phyloP scores from a whole-genome alignment of 1,140 invertebrate genomes.

The Conus betulinus region DNA sequence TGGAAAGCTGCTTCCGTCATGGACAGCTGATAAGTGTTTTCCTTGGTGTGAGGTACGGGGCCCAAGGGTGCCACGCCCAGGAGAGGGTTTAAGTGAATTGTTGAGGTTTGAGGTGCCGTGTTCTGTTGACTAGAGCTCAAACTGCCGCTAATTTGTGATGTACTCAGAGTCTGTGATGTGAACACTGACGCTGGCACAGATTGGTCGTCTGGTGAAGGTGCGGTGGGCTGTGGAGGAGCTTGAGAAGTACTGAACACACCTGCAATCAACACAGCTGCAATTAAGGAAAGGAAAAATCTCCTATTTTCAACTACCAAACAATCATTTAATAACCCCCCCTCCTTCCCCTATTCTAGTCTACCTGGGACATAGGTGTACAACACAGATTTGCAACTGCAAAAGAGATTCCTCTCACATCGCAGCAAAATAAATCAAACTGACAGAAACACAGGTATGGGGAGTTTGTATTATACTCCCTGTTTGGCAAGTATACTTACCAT shows the following conservation, averaged over 20 bases:
- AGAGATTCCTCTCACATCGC: too few species aligned
- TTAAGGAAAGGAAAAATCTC: not conserved
- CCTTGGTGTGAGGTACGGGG: constrained; percentile 89
- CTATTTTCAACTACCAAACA: not conserved
- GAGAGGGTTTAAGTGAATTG: constrained; percentile 81
- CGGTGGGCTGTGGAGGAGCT: constrained; percentile 52
- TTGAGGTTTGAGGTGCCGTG: constrained; percentile 78
- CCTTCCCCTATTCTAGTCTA: too few species aligned
- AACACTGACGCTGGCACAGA: constrained; percentile 40
- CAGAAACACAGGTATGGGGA: too few species aligned
- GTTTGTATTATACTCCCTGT: too few species aligned
- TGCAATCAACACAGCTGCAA: constrained; percentile 22
- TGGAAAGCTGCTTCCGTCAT: constrained; percentile 96
- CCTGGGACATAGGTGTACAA: too few species aligned
- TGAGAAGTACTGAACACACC: constrained; percentile 49
- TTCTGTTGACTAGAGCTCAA: constrained; percentile 48
- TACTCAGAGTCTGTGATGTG: constrained; percentile 51
- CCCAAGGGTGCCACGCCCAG: constrained; percentile 98
- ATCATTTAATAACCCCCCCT: not conserved
- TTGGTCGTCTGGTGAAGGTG: constrained; percentile 57
- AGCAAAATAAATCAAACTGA: too few species aligned
- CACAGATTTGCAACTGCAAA: too few species aligned
- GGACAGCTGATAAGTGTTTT: constrained; percentile 91
- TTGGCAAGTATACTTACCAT: too few species aligned
- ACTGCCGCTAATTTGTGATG: constrained; percentile 61